A percentile compares a stretch with the other conserved stretches of the same genome.
These are phyloP conservation scores for Cossypha dichroa DNA, from an alignment of 2,797 vertebrate species.

Conservation along the genomic window DNA sequence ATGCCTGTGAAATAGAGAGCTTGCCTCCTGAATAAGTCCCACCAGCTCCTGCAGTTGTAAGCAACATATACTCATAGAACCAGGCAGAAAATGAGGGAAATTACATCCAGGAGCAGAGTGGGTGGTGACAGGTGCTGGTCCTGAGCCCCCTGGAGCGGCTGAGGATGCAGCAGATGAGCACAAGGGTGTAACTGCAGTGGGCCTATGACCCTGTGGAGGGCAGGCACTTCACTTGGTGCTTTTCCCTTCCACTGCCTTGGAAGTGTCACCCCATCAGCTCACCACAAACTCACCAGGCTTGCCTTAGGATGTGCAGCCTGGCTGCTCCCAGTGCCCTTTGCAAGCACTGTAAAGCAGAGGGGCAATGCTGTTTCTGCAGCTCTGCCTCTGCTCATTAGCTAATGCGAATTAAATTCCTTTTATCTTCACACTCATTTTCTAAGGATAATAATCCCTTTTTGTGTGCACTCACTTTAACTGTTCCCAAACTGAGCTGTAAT, in stretches of 20 bases:
- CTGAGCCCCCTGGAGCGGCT: background rate
- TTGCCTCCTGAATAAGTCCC: background rate
- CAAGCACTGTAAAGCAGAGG: conserved; percentile 59
- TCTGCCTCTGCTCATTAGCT: conserved; percentile 89
- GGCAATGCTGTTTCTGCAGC: conserved; percentile 83
- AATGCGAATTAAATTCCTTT: conserved; percentile 88
- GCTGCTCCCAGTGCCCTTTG: conserved; percentile 77
- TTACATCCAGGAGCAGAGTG: background rate
- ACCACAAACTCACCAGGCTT: conserved; percentile 70
- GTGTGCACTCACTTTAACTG: conserved; percentile 83
- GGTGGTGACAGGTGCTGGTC: background rate
- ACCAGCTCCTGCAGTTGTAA: background rate
- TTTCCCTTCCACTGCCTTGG: conserved; percentile 69
- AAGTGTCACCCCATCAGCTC: conserved; percentile 77
- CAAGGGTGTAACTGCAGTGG: background rate
- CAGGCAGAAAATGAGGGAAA: background rate
- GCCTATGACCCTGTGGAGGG: background rate
- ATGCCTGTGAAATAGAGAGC: background rate
- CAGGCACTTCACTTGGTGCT: conserved; percentile 27
- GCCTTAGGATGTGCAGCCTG: conserved; percentile 76
- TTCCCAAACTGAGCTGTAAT: conserved; percentile 85
- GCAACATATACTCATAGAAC: background rate
- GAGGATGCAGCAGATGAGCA: background rate
- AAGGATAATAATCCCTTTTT: conserved; percentile 82
- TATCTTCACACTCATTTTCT: conserved; percentile 81